phyloP scores from a whole-genome alignment of 2,888 invertebrate species.

The Syrista parreyssii region DNA sequence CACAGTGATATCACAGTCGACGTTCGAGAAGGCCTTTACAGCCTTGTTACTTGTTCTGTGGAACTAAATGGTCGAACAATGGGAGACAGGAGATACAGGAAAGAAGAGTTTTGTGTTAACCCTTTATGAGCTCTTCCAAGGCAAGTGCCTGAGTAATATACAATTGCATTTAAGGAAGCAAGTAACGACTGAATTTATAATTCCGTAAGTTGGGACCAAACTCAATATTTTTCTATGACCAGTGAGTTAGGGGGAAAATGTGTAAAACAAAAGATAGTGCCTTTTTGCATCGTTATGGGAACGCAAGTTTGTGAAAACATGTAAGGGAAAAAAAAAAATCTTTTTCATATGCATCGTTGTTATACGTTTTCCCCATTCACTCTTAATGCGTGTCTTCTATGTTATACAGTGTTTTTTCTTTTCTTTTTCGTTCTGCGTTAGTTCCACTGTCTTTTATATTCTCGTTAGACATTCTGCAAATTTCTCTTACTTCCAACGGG shows the following conservation, averaged over 20 bases:
- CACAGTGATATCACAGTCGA: too few relatives aligned
- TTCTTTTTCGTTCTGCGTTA: too few relatives aligned
- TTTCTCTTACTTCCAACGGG: too few relatives aligned
- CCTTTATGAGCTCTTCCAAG: slow-evolving; percentile 4
- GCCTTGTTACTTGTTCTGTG: not conserved
- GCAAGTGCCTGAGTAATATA: slow-evolving; percentile 17
- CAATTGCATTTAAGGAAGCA: slow-evolving; percentile 10
- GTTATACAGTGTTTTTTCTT: too few relatives aligned
- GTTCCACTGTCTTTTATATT: too few relatives aligned
- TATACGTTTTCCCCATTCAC: not conserved
- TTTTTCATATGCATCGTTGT: not conserved
- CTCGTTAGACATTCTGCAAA: too few relatives aligned
- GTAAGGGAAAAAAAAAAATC: slow-evolving; percentile 4
- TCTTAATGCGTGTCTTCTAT: too few relatives aligned
- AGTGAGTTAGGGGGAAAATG: not conserved
- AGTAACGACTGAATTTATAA: slow-evolving; percentile 16
- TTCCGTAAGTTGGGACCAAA: slow-evolving; percentile 29
- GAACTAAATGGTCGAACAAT: not conserved
- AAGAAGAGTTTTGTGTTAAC: not conserved
- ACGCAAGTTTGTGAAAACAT: not conserved
- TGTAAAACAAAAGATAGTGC: slow-evolving; percentile 3
- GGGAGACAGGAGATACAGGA: too few relatives aligned
- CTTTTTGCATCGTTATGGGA: not conserved
- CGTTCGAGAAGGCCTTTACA: too few relatives aligned
- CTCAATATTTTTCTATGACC: slow-evolving; percentile 11